A percentile compares a stretch with the other conserved stretches of the same genome.
Evolutionary conservation across 2,113 vertebrate genomes (phyloP).

Genomic region (Odocoileus hemionus): DNA sequence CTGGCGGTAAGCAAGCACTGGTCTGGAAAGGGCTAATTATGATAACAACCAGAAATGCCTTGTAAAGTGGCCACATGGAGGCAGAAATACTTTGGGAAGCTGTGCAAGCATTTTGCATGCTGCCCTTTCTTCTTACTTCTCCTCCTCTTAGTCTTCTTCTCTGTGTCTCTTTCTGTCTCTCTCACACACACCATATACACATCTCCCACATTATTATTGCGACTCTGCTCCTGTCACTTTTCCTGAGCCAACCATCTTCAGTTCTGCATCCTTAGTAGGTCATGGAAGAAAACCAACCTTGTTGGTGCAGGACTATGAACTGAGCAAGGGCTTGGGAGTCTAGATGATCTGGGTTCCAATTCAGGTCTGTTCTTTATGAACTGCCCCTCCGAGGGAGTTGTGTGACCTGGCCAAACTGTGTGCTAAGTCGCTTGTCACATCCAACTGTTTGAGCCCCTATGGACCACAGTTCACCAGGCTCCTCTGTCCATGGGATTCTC

Average conservation of each 20-base stretch:
- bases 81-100: background rate
- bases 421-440: background rate
- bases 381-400: background rate
- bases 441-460: accelerated
- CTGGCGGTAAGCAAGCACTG: background rate
- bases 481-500: background rate
- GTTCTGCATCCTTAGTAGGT: background rate
- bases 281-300: background rate
- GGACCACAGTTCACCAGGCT: background rate
- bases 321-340: background rate
- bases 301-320: background rate
- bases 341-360: background rate
- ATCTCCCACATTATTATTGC: background rate
- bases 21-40: background rate
- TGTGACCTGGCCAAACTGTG: background rate
- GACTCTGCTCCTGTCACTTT: background rate
- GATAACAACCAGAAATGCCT: background rate
- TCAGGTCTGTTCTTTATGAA: background rate
- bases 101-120: background rate
- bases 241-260: background rate
- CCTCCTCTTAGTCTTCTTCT: background rate
- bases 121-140: background rate
- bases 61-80: background rate
- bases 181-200: background rate
- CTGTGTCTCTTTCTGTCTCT: background rate